Evolutionary conservation across 1,140 invertebrate species (phyloP).

Genomic region (Gryllus bimaculatus): DNA sequence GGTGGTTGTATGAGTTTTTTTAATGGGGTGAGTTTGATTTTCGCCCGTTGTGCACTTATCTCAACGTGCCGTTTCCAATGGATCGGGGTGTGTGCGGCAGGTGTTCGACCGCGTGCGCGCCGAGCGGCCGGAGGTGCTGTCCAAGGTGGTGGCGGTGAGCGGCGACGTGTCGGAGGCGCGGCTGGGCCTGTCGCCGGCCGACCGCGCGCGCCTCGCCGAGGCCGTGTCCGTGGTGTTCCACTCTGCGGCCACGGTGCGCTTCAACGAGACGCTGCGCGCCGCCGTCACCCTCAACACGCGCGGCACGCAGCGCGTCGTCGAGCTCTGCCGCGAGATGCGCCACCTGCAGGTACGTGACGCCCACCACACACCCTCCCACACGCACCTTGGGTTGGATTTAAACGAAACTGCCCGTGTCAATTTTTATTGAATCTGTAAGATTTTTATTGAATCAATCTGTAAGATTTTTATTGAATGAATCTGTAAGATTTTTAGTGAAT

Average conservation of each 20-base stretch:
- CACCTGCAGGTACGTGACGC: conserved; percentile 31
- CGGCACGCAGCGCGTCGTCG: conserved; percentile 30
- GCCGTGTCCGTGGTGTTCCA: conserved; percentile 19
- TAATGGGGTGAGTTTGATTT: too few relatives aligned
- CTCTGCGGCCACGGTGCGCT: conserved; percentile 22
- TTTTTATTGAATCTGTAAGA: too few relatives aligned
- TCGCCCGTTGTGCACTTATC: too few relatives aligned
- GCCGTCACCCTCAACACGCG: conserved; percentile 32
- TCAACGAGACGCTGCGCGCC: conserved; percentile 30
- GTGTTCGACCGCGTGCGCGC: conserved; percentile 48
- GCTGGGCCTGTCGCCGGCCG: conserved; percentile 34
- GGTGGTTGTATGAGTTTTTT: too few relatives aligned
- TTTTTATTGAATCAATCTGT: too few relatives aligned
- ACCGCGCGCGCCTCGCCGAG: conserved; percentile 25
- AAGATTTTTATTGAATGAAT: too few relatives aligned
- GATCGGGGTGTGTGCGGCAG: conserved; percentile 36
- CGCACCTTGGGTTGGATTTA: too few relatives aligned
- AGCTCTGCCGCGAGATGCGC: conserved; percentile 34
- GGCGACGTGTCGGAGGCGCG: conserved; percentile 52
- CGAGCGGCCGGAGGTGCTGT: conserved; percentile 42
- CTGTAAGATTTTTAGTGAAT: too few relatives aligned
- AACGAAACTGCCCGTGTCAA: too few relatives aligned
- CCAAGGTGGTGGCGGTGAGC: conserved; percentile 47
- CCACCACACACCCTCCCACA: too few relatives aligned
- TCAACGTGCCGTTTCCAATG: too few relatives aligned